These are phyloP conservation scores for Antigone vipio DNA, from an alignment of 2,113 vertebrate genomes.

Conservation along the genomic window DNA sequence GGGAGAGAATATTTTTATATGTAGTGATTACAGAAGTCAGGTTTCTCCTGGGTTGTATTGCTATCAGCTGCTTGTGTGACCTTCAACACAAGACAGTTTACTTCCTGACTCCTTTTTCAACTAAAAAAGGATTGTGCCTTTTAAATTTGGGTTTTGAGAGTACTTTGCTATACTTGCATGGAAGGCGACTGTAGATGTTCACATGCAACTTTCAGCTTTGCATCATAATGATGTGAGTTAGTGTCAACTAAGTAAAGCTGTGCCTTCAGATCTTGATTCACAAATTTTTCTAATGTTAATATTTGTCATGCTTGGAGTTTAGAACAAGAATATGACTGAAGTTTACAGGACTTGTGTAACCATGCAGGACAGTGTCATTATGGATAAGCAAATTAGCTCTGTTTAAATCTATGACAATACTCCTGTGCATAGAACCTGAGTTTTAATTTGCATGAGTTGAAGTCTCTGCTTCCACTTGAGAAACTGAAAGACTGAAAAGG, in stretches of 20 bases:
- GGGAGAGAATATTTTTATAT: neutral
- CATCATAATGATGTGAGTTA: neutral
- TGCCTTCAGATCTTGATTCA: neutral
- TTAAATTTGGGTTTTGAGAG: neutral
- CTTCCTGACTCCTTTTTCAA: neutral
- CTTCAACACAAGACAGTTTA: neutral
- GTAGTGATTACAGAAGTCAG: fast-evolving
- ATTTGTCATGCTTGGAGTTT: neutral
- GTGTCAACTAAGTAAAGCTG: neutral
- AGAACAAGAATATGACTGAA: neutral
- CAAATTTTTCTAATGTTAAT: neutral
- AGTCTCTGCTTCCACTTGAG: neutral
- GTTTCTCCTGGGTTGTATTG: neutral
- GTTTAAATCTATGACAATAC: neutral
- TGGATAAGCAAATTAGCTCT: neutral
- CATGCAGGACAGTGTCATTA: neutral
- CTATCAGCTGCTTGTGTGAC: neutral
- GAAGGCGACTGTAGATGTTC: neutral
- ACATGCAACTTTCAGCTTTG: neutral
- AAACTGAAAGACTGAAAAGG: neutral
- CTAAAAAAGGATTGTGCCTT: neutral
- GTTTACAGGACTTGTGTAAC: neutral
- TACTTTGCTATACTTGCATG: neutral
- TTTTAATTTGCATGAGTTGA: neutral
- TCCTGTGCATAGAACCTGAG: neutral